A percentile compares a stretch with the other conserved stretches of the same genome.
These are phyloP conservation scores for Climacteris rufus DNA, from an alignment of 2,113 vertebrate genomes.

Conservation along the genomic window DNA sequence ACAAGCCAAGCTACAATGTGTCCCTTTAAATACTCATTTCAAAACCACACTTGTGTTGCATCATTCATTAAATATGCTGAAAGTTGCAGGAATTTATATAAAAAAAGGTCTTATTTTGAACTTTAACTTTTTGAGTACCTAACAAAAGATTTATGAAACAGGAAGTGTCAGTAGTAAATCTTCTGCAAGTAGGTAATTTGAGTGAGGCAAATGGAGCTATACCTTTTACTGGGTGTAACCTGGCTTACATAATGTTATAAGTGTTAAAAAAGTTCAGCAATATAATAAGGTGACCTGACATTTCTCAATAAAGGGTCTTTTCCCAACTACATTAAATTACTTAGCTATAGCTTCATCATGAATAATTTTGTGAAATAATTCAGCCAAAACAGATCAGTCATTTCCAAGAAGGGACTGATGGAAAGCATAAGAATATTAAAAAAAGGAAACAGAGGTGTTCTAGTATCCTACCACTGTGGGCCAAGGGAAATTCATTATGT, in stretches of 20 bases:
- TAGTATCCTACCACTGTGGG: not conserved
- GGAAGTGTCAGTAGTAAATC: not conserved
- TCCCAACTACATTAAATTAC: not conserved
- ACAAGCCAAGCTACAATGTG: not conserved
- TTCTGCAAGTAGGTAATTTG: not conserved
- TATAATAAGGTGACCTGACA: not conserved
- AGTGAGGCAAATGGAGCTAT: not conserved
- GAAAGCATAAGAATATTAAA: not conserved
- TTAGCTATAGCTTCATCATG: not conserved
- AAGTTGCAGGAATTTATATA: not conserved
- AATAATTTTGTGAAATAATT: not conserved
- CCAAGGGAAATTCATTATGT: not conserved
- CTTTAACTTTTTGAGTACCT: not conserved
- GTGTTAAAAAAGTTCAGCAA: not conserved
- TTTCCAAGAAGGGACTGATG: not conserved
- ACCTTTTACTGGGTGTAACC: not conserved
- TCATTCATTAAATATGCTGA: not conserved
- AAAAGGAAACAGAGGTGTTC: not conserved
- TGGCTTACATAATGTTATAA: not conserved
- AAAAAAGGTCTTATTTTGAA: not conserved
- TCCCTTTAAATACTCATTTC: not conserved
- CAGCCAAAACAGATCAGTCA: not conserved
- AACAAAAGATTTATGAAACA: not conserved
- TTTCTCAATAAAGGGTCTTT: not conserved
- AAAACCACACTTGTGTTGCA: not conserved